Evolutionary conservation across 2,797 vertebrate genomes (phyloP).

Genomic region (Odontamblyopus lacepedii): DNA sequence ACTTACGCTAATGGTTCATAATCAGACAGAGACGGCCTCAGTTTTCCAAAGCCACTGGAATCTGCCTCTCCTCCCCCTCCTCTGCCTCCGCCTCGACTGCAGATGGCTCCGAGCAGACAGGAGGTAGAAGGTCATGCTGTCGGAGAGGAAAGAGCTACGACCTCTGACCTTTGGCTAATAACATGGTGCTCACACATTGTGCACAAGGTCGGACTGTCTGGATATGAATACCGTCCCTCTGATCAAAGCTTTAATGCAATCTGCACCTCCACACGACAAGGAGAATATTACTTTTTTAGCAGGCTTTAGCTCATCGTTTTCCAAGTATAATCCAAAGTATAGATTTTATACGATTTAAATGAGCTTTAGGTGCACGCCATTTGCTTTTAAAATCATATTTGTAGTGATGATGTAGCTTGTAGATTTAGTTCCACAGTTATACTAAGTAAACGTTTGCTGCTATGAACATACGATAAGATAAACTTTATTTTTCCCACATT

Average conservation of each 20-base stretch:
- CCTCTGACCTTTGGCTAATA: constrained; percentile 55
- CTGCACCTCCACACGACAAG: neutral
- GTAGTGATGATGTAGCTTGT: too few species aligned
- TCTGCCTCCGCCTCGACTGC: constrained; percentile 1
- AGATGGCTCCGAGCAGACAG: constrained; percentile 29
- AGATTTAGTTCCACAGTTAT: too few species aligned
- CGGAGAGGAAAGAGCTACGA: constrained; percentile 42
- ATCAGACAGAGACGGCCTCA: too few species aligned
- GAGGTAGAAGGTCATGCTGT: constrained; percentile 56
- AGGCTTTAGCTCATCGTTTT: neutral
- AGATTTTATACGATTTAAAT: neutral
- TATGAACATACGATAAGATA: too few species aligned
- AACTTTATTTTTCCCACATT: too few species aligned
- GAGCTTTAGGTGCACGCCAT: neutral
- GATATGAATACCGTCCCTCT: constrained; percentile 6
- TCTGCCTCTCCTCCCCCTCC: constrained; percentile 4
- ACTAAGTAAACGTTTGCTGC: too few species aligned
- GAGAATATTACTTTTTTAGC: neutral
- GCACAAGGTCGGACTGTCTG: constrained; percentile 13
- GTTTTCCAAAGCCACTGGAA: neutral
- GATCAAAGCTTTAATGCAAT: neutral
- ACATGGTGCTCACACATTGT: constrained; percentile 27
- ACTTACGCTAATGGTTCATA: neutral
- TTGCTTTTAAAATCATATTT: neutral
- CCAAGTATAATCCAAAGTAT: neutral